These are phyloP conservation scores for Paracanthobrama guichenoti DNA, from an alignment of 2,113 vertebrate species.

Conservation along the genomic window DNA sequence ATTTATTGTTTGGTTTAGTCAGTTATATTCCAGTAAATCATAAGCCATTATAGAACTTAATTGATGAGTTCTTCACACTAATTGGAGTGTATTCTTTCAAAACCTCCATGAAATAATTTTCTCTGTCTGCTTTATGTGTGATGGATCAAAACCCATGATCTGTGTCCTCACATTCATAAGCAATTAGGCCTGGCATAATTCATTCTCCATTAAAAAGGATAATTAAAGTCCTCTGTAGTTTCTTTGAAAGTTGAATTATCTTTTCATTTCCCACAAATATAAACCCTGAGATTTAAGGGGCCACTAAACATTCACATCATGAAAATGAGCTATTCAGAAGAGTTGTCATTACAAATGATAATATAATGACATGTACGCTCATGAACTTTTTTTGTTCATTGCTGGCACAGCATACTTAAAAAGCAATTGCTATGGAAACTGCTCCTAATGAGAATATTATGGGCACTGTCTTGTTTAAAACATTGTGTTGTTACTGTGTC, in stretches of 20 bases:
- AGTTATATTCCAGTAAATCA: background rate
- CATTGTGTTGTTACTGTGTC: constrained; percentile 32
- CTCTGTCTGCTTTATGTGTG: constrained; percentile 55
- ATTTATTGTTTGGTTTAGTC: background rate
- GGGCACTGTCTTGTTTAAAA: constrained; percentile 58
- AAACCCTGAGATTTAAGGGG: constrained; percentile 73
- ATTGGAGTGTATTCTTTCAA: constrained; percentile 36
- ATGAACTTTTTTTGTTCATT: constrained; percentile 63
- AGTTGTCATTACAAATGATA: constrained; percentile 74
- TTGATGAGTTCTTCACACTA: constrained; percentile 36
- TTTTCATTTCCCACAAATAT: constrained; percentile 73
- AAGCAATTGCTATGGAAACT: constrained; percentile 66
- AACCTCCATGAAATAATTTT: constrained; percentile 51
- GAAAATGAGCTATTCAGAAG: constrained; percentile 72
- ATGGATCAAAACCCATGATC: constrained; percentile 69
- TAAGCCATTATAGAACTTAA: background rate
- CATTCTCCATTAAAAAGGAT: constrained; percentile 75
- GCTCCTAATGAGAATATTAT: constrained; percentile 68
- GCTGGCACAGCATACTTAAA: constrained; percentile 57
- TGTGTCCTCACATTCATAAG: constrained; percentile 77
- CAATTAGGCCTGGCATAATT: constrained; percentile 77
- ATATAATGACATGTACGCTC: constrained; percentile 71
- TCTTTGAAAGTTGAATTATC: constrained; percentile 78
- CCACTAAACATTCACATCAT: constrained; percentile 73
- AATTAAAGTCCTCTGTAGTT: constrained; percentile 78